phyloP scores from a whole-genome alignment of 2,888 invertebrate species.

The Calameuta pallipes region DNA sequence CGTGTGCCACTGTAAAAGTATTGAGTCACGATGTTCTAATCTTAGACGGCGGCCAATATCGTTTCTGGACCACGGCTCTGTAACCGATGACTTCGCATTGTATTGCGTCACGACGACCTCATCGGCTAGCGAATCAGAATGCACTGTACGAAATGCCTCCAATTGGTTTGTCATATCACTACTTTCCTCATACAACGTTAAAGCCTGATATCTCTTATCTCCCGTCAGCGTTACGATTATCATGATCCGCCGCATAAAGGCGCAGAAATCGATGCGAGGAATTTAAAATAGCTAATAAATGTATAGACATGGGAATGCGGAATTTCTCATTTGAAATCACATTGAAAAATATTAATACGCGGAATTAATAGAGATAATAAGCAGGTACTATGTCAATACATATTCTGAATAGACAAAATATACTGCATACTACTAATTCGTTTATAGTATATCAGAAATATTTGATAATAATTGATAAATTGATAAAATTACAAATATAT shows the following conservation, averaged over 20 bases:
- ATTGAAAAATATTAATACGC: background rate
- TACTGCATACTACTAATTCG: background rate
- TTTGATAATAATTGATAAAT: too few relatives aligned
- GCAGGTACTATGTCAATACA: background rate
- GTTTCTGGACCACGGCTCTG: background rate
- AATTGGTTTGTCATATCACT: background rate
- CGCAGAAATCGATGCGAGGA: background rate
- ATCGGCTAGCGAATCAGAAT: background rate
- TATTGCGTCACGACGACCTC: background rate
- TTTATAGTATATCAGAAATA: background rate
- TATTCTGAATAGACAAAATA: background rate
- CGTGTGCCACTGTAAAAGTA: conserved; percentile 24
- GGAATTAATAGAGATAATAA: background rate
- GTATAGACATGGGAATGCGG: background rate
- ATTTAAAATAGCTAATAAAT: background rate
- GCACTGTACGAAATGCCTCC: background rate
- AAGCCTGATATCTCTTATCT: background rate
- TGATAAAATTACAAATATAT: too few relatives aligned
- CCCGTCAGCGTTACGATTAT: background rate
- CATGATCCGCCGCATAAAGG: background rate
- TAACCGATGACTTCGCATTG: background rate
- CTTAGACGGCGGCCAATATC: conserved; percentile 6
- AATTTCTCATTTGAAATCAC: background rate
- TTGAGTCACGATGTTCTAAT: conserved; percentile 29
- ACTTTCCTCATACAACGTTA: background rate